Evolutionary conservation across 2,797 vertebrate species (phyloP), one percentile per base, ranked within the genome.

Genomic region (Avahi laniger): DNA sequence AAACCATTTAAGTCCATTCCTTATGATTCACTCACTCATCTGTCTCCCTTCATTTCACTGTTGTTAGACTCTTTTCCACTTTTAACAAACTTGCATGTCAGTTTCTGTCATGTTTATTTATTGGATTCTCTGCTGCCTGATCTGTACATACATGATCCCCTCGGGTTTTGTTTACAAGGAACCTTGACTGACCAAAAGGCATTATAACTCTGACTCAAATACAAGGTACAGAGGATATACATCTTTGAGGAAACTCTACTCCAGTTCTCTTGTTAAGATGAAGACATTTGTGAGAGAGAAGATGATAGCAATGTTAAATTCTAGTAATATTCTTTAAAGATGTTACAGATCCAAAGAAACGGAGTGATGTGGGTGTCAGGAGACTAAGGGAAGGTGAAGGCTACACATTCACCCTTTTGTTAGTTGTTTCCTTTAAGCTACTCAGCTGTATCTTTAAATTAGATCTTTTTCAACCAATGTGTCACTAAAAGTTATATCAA

Each of bases 171-270:
- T 99, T 99, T 99, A 99, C 99, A 99, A 99, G 98, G 98, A 99
- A 98, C 99, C 99, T 99, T 99, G 99, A 99, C 99, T 99, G 99
- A 99, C 99, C 99, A 99, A 99, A 99, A 99, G 99, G 99, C 98
- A 75, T 99, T 99, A 98, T 99, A 99, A 99, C 98, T 97, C 98
- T 98, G 96, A 98, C 94, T 98, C 97, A 97, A 96, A 57, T 87
- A 96, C 97, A 97, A 97, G 98, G 98, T 99, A 98, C 98, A 98
- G 94, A 96, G 97, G 96, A 95, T 84, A 7, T 13, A n/a, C 7
- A 81, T 98, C 98, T 98, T 97, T 94, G 97, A 97, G 98, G 98
- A 98, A 98, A 98, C 95, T 84, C 96, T 96, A 35, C 93, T 98
- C 97, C 50, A 82, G 83, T 97, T 97, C 96, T 98, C 94, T 97